phyloP scores from a whole-genome alignment of 1,140 invertebrate species.

The Leptoteleia sp. region DNA sequence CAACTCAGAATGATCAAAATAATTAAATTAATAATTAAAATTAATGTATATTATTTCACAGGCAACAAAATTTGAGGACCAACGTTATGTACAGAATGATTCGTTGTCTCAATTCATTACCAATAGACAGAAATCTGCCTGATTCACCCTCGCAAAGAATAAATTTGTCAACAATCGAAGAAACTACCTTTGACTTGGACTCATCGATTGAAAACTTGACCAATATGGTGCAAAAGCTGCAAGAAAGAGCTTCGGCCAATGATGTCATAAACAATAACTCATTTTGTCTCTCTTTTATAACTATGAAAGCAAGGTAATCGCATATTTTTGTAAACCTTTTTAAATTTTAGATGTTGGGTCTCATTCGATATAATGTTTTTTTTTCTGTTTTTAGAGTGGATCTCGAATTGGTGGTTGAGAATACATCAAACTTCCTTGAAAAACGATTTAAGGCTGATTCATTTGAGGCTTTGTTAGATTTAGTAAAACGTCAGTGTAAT shows the following conservation, averaged over 20 bases:
- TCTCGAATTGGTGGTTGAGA: neutral
- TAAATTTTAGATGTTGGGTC: neutral
- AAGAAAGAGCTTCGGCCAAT: neutral
- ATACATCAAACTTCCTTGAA: neutral
- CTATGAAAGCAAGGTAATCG: neutral
- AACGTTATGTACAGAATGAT: no score
- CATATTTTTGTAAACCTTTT: neutral
- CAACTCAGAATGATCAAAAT: no score
- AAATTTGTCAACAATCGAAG: no score
- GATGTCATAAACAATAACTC: neutral
- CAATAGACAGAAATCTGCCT: no score
- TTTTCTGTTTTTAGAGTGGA: neutral
- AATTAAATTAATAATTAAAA: no score
- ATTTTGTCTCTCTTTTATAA: constrained; percentile 2
- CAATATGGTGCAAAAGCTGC: neutral
- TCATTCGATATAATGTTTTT: no score
- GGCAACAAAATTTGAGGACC: no score
- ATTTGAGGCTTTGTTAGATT: neutral
- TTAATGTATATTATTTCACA: no score
- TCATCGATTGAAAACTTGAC: neutral
- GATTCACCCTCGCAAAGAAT: no score
- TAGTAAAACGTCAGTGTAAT: neutral
- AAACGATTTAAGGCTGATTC: neutral
- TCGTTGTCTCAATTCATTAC: no score
- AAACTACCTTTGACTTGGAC: no score